Evolutionary conservation across 1,140 invertebrate genomes (phyloP), one percentile per base, ranked within the genome.

Genomic region (Spodoptera frugiperda): DNA sequence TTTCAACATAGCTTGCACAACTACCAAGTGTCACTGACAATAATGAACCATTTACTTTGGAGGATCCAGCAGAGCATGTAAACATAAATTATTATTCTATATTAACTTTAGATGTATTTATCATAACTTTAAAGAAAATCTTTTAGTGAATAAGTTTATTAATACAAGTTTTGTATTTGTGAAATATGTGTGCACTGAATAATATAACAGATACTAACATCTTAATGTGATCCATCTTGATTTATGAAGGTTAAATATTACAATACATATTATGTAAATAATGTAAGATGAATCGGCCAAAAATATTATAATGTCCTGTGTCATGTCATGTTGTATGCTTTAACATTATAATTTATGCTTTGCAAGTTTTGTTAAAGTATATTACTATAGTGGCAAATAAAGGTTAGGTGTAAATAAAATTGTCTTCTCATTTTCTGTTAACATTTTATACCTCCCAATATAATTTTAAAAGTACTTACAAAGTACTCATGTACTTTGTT

Each of bases 331-430:
- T 70, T 83, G 75, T 70, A 71, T 77, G 73, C 72, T 82, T 78
- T 73, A 54, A 76, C 73, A 65, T 80, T 57, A 70, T 82, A 76
- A 75, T 81, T 78, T 63, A 83, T 80, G 79, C 79, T 81, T 80
- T 61, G 63, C 71, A 75, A 39, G 71, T 79, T 81, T 76, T 75
- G 77, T 78, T 79, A 78, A 81, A 72, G 71, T 49, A 51, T 72
- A 72, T 77, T 74, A 79, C 51, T 46, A 81, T 82, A 82, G 76
- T 85, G 82, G 81, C 78, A 84, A 85, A 85, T 85, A 87, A 87
- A 86, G 57, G 54, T 79, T 85, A 87, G 82, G 78, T 87, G 81
- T 87, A 87, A 85, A 83, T 85, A 82, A 83, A 77, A 67, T 59
- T 44, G 33, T 15, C 51, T 77, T 80, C 81, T 84, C 73, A 78